Percentiles rank a stretch among this genome's conserved stretches.
phyloP scores from a whole-genome alignment of 2,888 invertebrate genomes.

The Gisinianus flammeolus region DNA sequence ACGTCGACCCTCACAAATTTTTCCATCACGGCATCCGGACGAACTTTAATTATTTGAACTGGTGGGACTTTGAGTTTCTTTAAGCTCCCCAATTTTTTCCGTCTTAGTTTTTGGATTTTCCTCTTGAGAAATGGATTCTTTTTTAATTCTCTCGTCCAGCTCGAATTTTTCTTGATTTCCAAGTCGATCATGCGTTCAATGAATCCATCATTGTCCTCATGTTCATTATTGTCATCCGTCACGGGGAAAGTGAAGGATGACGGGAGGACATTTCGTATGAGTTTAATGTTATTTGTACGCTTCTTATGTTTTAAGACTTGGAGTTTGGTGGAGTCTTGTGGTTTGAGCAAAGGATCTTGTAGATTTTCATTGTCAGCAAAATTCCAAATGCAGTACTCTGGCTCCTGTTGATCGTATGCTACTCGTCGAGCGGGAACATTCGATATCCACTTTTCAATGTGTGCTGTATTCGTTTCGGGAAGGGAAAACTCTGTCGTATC shows the following conservation, averaged over 20 bases:
- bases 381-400: neutral
- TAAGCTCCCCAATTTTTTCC: neutral
- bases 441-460: conserved; percentile 25
- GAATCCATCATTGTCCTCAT: neutral
- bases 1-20: conserved; percentile 1
- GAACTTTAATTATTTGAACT: neutral
- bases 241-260: conserved; percentile 3
- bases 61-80: neutral
- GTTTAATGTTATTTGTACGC: neutral
- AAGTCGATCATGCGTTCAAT: neutral
- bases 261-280: neutral
- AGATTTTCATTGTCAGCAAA: neutral
- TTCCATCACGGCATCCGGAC: neutral
- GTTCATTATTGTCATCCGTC: no score
- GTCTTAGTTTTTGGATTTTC: neutral
- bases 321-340: neutral
- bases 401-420: neutral
- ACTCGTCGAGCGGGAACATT: neutral
- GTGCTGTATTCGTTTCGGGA: neutral
- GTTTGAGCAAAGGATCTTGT: neutral
- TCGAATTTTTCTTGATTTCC: conserved; percentile 6
- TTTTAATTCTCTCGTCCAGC: neutral
- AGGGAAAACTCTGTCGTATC: conserved; percentile 10
- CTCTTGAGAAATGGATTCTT: neutral
- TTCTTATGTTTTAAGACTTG: neutral